Evolutionary conservation across 2,888 invertebrate genomes (phyloP).

Genomic region (Alloscopus bannaensis): DNA sequence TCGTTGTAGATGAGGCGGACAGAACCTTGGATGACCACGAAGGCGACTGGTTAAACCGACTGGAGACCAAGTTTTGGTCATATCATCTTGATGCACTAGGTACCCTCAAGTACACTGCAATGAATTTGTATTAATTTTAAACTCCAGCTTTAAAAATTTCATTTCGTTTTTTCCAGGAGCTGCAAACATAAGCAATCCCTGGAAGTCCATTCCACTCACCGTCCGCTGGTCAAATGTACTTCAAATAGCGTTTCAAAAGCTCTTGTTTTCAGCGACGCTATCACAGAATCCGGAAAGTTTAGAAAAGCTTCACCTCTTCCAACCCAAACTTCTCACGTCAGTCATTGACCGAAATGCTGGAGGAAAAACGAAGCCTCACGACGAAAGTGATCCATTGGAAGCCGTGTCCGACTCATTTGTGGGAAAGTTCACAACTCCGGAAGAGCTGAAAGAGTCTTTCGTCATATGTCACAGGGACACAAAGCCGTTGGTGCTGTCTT

Average conservation of each 20-base stretch:
- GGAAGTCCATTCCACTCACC: slow-evolving; percentile 77
- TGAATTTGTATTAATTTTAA: too few relatives aligned
- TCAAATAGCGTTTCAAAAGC: slow-evolving; percentile 85
- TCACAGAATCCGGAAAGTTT: slow-evolving; percentile 97
- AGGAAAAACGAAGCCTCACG: background rate
- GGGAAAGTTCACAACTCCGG: slow-evolving; percentile 86
- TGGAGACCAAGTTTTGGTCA: slow-evolving; percentile 82
- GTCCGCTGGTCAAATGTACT: slow-evolving; percentile 77
- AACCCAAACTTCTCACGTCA: slow-evolving; percentile 93
- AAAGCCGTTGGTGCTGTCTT: slow-evolving; percentile 68
- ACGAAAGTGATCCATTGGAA: slow-evolving; percentile 75
- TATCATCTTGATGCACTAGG: slow-evolving; percentile 69
- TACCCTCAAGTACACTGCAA: slow-evolving; percentile 13
- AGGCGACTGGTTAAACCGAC: slow-evolving; percentile 91
- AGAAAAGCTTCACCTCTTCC: slow-evolving; percentile 90
- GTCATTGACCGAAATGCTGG: slow-evolving; percentile 75
- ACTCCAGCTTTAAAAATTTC: too few relatives aligned
- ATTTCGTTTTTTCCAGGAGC: too few relatives aligned
- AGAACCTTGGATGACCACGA: slow-evolving; percentile 93
- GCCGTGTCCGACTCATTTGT: slow-evolving; percentile 78
- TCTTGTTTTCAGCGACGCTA: slow-evolving; percentile 97
- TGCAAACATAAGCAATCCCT: slow-evolving; percentile 74
- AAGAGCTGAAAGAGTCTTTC: slow-evolving; percentile 75
- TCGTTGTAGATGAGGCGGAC: slow-evolving; percentile 98
- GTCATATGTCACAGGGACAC: slow-evolving; percentile 70